phyloP scores from a whole-genome alignment of 2,113 vertebrate species.

The Emberiza fucata region DNA sequence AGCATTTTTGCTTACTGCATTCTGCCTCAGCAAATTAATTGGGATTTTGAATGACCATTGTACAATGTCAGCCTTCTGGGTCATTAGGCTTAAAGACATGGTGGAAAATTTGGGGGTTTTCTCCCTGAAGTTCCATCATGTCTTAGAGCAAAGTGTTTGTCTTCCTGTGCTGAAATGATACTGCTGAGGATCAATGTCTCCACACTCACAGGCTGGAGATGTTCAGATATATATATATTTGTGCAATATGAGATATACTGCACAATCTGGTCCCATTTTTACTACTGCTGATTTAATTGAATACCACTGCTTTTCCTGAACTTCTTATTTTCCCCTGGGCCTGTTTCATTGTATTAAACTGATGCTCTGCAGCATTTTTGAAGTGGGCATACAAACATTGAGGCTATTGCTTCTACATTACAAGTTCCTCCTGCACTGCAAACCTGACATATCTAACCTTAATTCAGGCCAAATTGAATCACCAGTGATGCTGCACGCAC shows the following conservation, averaged over 20 bases:
- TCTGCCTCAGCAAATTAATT: background rate
- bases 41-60: background rate
- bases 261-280: slow-evolving; percentile 2
- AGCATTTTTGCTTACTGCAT: background rate
- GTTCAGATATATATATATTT: background rate
- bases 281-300: background rate
- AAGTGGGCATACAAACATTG: background rate
- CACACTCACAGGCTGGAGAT: background rate
- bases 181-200: background rate
- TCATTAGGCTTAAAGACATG: background rate
- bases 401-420: background rate
- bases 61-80: background rate
- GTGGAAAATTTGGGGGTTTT: background rate
- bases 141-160: background rate
- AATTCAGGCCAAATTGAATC: background rate
- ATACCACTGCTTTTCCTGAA: background rate
- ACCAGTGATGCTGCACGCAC: background rate
- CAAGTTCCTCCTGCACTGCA: background rate
- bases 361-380: background rate
- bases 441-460: background rate
- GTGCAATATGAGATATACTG: background rate
- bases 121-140: background rate
- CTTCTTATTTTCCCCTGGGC: background rate
- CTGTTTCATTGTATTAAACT: slow-evolving; percentile 13
- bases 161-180: background rate